Percentiles rank a stretch among this genome's conserved stretches.
phyloP scores from a whole-genome alignment of 2,113 vertebrate species.

The Anoura caudifer region DNA sequence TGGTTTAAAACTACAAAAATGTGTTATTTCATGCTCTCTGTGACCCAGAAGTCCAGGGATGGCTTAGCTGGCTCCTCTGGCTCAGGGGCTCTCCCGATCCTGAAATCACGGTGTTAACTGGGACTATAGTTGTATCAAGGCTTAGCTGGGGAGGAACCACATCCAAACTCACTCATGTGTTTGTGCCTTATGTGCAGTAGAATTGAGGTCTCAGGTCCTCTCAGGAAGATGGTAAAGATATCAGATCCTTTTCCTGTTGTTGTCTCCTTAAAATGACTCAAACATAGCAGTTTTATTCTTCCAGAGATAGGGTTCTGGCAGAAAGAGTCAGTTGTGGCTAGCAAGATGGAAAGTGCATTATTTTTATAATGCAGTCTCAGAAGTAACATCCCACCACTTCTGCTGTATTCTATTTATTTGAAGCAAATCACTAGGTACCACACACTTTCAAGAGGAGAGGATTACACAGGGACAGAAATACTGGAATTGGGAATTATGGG shows the following conservation, averaged over 20 bases:
- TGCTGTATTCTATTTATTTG: background rate
- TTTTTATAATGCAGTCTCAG: background rate
- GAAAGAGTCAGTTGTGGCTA: background rate
- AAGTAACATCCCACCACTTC: background rate
- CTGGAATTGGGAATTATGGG: background rate
- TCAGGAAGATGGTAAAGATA: background rate
- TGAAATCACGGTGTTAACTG: background rate
- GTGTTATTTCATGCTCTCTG: background rate
- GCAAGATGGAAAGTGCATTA: background rate
- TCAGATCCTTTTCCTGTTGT: background rate
- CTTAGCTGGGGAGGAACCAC: rapidly evolving
- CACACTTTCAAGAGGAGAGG: background rate
- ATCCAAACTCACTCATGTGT: background rate
- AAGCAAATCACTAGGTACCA: background rate
- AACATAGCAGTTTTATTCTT: background rate
- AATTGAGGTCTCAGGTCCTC: background rate
- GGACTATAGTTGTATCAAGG: background rate
- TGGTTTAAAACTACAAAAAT: background rate
- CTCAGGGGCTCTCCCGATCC: background rate
- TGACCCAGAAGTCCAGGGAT: background rate
- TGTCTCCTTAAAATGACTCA: background rate
- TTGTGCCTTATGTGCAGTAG: background rate
- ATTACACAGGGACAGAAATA: background rate
- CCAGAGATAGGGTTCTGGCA: background rate
- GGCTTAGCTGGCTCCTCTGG: background rate